A percentile compares a stretch with the other conserved stretches of the same genome.
Evolutionary conservation across 2,888 invertebrate genomes (phyloP).

Genomic region (Eueremaeus valkanovi): DNA sequence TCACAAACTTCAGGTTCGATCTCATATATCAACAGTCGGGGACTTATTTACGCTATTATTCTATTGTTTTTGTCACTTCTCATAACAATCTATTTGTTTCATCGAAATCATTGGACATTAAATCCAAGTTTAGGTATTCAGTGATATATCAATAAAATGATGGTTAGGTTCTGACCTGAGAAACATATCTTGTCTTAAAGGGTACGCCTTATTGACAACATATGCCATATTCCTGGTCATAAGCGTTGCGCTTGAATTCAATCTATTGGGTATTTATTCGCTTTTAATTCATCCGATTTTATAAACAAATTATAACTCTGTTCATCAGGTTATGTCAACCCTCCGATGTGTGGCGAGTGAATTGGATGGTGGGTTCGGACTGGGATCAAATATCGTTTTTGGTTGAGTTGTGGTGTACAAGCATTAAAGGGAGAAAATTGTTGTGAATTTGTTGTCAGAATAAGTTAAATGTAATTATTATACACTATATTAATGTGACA

Average conservation of each 20-base stretch:
- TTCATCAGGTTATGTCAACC: slow-evolving; percentile 51
- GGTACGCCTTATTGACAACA: slow-evolving; percentile 48
- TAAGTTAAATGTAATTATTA: background rate
- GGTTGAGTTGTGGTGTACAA: no score
- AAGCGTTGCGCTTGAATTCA: slow-evolving; percentile 53
- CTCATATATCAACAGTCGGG: slow-evolving; percentile 52
- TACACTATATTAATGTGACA: background rate
- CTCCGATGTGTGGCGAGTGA: slow-evolving; percentile 49
- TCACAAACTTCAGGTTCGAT: slow-evolving; percentile 13
- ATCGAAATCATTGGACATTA: slow-evolving; percentile 41
- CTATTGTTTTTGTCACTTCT: slow-evolving; percentile 53
- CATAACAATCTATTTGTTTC: slow-evolving; percentile 48
- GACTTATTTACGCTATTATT: slow-evolving; percentile 53
- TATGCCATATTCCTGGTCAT: slow-evolving; percentile 52
- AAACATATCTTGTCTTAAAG: background rate
- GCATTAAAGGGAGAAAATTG: no score
- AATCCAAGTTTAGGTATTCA: slow-evolving; percentile 39
- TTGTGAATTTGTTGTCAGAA: background rate
- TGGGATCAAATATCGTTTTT: background rate
- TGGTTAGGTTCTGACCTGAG: background rate
- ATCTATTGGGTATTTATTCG: slow-evolving; percentile 50
- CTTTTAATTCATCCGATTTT: background rate
- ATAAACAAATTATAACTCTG: no score
- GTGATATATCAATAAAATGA: background rate
- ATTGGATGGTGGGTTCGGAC: background rate